A percentile compares a stretch with the other conserved stretches of the same genome.
phyloP scores from a whole-genome alignment of 2,113 vertebrate genomes.

The Aphyosemion australe region DNA sequence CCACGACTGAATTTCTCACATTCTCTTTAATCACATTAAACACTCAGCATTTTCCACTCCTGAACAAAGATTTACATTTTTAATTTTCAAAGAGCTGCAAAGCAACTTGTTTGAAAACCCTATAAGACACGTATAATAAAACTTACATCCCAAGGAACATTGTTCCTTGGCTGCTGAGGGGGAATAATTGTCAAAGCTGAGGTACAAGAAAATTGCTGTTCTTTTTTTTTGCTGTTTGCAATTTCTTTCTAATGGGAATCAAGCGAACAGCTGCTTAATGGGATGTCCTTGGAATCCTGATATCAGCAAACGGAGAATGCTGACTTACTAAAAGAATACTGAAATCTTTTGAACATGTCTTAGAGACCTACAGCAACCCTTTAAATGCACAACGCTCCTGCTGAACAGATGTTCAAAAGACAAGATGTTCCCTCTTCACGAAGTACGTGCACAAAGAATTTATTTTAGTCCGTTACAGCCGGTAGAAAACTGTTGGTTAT shows the following conservation, averaged over 20 bases:
- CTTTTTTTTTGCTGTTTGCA: slow-evolving; percentile 33
- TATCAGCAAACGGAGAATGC: slow-evolving; percentile 43
- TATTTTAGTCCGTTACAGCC: slow-evolving; percentile 9
- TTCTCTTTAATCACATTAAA: no score
- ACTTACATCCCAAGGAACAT: slow-evolving; percentile 14
- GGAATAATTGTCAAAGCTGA: slow-evolving; percentile 42
- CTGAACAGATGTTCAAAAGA: slow-evolving; percentile 20
- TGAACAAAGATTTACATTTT: slow-evolving; percentile 10
- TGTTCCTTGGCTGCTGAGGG: slow-evolving; percentile 6
- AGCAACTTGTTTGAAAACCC: slow-evolving; percentile 10
- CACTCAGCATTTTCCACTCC: no score
- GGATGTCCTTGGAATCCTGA: slow-evolving; percentile 37
- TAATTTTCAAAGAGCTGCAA: slow-evolving; percentile 18
- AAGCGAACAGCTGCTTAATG: slow-evolving; percentile 47
- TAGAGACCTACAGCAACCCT: slow-evolving; percentile 11
- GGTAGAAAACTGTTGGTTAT: neutral
- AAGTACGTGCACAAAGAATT: neutral
- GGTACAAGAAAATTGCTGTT: slow-evolving; percentile 30
- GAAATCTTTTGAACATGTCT: slow-evolving; percentile 28
- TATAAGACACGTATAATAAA: slow-evolving; percentile 7
- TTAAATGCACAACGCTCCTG: slow-evolving; percentile 1
- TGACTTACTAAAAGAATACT: slow-evolving; percentile 29
- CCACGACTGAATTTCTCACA: no score
- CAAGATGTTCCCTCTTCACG: neutral
- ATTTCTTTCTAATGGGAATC: slow-evolving; percentile 38